Conservation (phyloP, 2,888 invertebrate species). For the Mechanitis mazaeus region DNA sequence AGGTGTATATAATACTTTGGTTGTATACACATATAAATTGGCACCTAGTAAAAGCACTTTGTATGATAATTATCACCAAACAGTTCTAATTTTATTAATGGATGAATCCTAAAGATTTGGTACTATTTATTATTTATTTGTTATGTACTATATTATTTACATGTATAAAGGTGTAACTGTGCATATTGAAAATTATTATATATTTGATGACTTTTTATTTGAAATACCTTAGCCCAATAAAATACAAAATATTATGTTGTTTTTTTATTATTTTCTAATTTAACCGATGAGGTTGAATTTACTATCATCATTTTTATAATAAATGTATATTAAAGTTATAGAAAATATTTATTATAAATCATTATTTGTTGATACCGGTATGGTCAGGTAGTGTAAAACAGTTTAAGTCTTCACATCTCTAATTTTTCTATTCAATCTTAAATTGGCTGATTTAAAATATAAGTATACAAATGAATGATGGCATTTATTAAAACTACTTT, state of each 20-base stretch:
- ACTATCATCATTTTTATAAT: neutral
- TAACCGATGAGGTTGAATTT: neutral
- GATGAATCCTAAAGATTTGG: slow-evolving; percentile 68
- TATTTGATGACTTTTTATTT: slow-evolving; percentile 74
- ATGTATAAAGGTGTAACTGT: slow-evolving; percentile 76
- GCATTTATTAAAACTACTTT: too few relatives aligned
- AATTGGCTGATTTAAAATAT: too few relatives aligned
- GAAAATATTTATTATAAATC: too few relatives aligned
- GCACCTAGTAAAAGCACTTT: slow-evolving; percentile 69
- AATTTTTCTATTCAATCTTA: too few relatives aligned
- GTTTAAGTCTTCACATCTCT: too few relatives aligned
- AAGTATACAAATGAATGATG: too few relatives aligned
- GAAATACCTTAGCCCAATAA: slow-evolving; percentile 72
- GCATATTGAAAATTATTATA: slow-evolving; percentile 75
- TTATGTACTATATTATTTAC: slow-evolving; percentile 76
- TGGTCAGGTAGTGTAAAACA: too few relatives aligned
- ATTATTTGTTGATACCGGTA: too few relatives aligned
- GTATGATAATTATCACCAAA: slow-evolving; percentile 68
- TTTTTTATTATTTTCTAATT: slow-evolving; percentile 29
- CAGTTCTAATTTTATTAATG: slow-evolving; percentile 63
- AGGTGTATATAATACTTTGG: slow-evolving; percentile 53
- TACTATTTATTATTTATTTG: slow-evolving; percentile 76
- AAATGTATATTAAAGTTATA: too few relatives aligned
- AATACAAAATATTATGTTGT: slow-evolving; percentile 43
- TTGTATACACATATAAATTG: slow-evolving; percentile 55